Evolutionary conservation across 2,797 vertebrate species (phyloP).

Genomic region (Pachyuromys duprasi): DNA sequence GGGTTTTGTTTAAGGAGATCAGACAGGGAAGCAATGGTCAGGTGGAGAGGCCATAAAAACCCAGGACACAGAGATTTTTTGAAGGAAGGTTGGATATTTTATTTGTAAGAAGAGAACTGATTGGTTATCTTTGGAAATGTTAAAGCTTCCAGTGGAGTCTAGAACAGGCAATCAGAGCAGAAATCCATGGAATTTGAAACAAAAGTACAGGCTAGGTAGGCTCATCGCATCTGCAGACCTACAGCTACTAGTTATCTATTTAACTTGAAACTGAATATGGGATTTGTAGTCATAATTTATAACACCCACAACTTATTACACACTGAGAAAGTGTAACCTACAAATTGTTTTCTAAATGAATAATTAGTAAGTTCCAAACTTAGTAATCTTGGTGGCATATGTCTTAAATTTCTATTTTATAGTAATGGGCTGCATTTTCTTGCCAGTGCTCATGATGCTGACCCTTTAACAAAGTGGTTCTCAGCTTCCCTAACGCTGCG

Average conservation of each 20-base stretch:
- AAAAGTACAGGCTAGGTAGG: not conserved
- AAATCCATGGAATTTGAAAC: not conserved
- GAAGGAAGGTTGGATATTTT: not conserved
- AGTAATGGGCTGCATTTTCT: not conserved
- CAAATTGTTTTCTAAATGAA: slow-evolving; percentile 30
- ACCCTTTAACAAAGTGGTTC: not conserved
- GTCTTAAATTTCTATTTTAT: not conserved
- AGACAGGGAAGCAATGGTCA: not conserved
- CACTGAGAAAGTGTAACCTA: not conserved
- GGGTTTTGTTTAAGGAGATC: not conserved
- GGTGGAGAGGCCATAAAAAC: not conserved
- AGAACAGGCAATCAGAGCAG: not conserved
- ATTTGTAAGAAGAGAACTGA: not conserved
- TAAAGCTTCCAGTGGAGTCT: not conserved
- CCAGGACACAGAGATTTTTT: not conserved
- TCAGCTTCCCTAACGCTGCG: too few relatives aligned
- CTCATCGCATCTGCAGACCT: not conserved
- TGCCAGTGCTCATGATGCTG: not conserved
- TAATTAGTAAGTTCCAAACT: not conserved
- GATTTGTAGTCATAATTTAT: not conserved
- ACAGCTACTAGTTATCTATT: not conserved
- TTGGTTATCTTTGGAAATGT: not conserved
- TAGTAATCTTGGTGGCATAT: not conserved
- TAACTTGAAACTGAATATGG: not conserved
- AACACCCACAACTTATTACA: not conserved